Base-by-base conservation (phyloP, 1,140 invertebrate genomes). In the Brachystomella parvula region DNA sequence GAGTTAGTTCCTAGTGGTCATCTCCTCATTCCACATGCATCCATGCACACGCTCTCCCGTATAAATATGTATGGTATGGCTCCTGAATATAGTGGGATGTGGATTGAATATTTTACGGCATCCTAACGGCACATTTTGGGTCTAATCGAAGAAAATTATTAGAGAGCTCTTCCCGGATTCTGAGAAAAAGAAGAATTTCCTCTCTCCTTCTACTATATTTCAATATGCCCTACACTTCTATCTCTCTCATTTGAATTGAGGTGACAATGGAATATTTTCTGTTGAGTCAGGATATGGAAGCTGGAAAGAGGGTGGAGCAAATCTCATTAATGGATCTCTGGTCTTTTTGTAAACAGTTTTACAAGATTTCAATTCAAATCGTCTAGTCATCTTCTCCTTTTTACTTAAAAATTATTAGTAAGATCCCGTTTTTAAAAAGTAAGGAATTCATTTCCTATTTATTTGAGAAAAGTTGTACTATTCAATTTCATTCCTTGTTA, bases 11-110 rank as follows among this genome's bases (percentile, higher is more conserved):
- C 31, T 6, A 53, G 3, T 53, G 49, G 49, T 53, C 49, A 53
- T 53, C 49, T n/a, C n/a, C n/a, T 3, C 2, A 66, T 61, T 66
- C 59, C 49, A 21, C 56, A 61, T 66, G 65, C 65, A 66, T 66
- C 58, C 65, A 66, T 35, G 47, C 63, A 62, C 56, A 65, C 64
- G 44, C 15, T 3, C 12, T 24, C 24, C 24, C 49, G 12, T 53
- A 24, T 53, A 24, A 15, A 53, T 53, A 53, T 24, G 49, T 17
- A 53, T 53, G 21, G 39, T 12, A 44, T 44, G 9, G 39, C 39
- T n/a, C 12, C 49, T 53, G 49, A 53, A n/a, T n/a, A n/a, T n/a
- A n/a, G n/a, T n/a, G 21, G 49, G 49, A 53, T 53, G 49, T 53
- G 49, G 24, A 53, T 53, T 53, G 49, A 53, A 53, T 53, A 53